These are phyloP conservation scores for Bradypus variegatus DNA, from an alignment of 2,797 vertebrate species.

Conservation along the genomic window DNA sequence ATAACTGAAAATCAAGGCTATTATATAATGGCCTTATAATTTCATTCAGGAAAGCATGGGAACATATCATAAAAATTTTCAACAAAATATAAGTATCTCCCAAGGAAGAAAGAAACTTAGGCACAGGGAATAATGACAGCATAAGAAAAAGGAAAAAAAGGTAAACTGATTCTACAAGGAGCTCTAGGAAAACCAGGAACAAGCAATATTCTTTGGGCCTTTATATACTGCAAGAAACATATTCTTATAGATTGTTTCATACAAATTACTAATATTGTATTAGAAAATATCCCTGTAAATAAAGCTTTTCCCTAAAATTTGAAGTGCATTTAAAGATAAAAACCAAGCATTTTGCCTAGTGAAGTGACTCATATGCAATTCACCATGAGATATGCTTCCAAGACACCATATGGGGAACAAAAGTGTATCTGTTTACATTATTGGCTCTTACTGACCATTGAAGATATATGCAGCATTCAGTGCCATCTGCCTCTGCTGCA, in stretches of 20 bases:
- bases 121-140: background rate
- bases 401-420: background rate
- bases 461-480: constrained; percentile 96
- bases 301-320: constrained; percentile 27
- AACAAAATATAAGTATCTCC: background rate
- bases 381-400: background rate
- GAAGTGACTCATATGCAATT: background rate
- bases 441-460: constrained; percentile 79
- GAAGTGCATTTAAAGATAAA: constrained; percentile 9
- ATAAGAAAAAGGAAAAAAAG: background rate
- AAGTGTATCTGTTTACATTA: background rate
- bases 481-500: constrained; percentile 94
- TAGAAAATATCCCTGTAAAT: background rate
- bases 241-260: background rate
- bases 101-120: constrained; percentile 25
- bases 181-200: background rate
- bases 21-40: constrained; percentile 3
- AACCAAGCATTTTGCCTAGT: constrained; percentile 13
- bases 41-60: constrained; percentile 18
- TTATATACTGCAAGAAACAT: background rate
- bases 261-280: constrained; percentile 1
- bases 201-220: background rate
- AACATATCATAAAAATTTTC: background rate
- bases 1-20: constrained; percentile 19
- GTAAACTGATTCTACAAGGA: background rate